Base-by-base conservation (phyloP, 2,797 vertebrate species). In the Natrix natrix region DNA sequence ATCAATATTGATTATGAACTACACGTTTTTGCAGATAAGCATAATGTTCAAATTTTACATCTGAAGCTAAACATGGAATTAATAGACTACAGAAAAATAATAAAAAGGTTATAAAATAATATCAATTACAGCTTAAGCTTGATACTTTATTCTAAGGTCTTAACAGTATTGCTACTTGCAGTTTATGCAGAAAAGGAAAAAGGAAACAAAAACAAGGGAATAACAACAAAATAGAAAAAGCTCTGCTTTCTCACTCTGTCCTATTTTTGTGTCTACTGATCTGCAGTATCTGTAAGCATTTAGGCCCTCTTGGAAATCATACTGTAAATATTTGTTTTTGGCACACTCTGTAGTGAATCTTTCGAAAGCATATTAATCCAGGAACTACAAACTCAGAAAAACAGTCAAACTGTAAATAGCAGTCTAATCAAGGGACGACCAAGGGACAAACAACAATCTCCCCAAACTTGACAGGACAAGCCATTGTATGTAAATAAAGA, bases 201-300 rank as follows among this genome's bases (percentile, higher is more conserved):
- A 0, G 32, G 4, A 6, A 13, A 12, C 12, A 1, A 16, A 12
- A 8, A 8, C 8, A 37, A 28, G 13, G 5, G 5, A 28, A 14
- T 13, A n/a, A 66, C 26, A 4, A 54, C 12, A 2, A 63, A 26
- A 28, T 17, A 57, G 2, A 69, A 69, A 69, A 69, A 2, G 14
- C 6, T 32, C 2, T 17, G 16, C 13, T 32, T 74, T 74, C 14
- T 8, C 32, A 74, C 1, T 20, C 20, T 8, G n/a, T 37, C 17
- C 69, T 37, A 1, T 69, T n/a, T 17, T 32, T 69, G n/a, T 28
- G 7, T 28, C 14, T 32, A 7, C 66, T 1, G 32, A 16, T 2
- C 1, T 32, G 32, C 16, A 37, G 16, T 3, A 20, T 20, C 32
- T 74, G 8, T 74, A 20, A 74, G 69, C 69, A 37, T 4, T 74